phyloP scores from a whole-genome alignment of 2,113 vertebrate genomes.

The Scopus umbretta region DNA sequence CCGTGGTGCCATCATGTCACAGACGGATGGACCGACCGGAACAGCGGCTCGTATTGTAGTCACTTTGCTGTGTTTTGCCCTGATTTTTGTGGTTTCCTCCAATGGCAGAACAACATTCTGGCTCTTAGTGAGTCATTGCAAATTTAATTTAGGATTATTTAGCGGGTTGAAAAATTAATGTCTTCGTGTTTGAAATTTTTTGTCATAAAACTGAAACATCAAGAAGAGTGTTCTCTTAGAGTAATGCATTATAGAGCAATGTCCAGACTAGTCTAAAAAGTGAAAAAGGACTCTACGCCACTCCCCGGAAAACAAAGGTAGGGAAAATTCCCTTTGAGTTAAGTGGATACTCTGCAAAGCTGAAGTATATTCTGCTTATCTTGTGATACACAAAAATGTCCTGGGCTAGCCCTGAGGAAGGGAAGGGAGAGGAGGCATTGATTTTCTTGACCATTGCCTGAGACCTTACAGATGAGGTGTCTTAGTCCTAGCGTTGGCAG shows the following conservation, averaged over 20 bases:
- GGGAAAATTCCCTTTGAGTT: not conserved
- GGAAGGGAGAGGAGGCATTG: not conserved
- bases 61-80: not conserved
- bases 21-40: not conserved
- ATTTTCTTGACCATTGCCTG: not conserved
- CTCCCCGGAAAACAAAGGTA: not conserved
- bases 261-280: not conserved
- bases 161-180: not conserved
- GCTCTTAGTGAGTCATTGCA: not conserved
- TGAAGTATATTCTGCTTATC: not conserved
- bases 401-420: not conserved
- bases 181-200: not conserved
- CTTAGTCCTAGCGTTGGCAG: not conserved
- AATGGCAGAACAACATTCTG: not conserved
- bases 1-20: fast-evolving
- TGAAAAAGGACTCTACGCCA: not conserved
- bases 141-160: not conserved
- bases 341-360: not conserved
- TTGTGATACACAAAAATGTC: not conserved
- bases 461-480: not conserved
- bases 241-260: not conserved
- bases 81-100: not conserved
- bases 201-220: not conserved
- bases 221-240: not conserved
- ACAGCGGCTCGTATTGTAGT: not conserved